Evolutionary conservation across 2,888 invertebrate genomes (phyloP).

Genomic region (Melinopterus prodromus): DNA sequence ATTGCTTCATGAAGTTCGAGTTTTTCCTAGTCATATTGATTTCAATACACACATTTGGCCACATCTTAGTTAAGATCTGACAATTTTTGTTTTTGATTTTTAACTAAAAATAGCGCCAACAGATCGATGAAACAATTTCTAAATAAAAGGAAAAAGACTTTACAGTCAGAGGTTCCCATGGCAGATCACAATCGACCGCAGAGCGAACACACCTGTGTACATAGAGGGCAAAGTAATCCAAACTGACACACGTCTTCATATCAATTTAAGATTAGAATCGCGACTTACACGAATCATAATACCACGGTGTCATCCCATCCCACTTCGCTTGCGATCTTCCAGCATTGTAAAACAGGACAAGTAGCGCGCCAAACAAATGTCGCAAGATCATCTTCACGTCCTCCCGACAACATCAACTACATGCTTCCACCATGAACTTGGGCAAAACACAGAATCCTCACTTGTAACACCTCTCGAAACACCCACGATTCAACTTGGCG

Average conservation of each 20-base stretch:
- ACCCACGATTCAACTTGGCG: neutral
- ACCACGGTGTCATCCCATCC: conserved; percentile 66
- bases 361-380: neutral
- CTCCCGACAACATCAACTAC: conserved; percentile 8
- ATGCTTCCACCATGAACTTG: neutral
- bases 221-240: neutral
- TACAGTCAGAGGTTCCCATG: neutral
- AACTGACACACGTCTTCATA: neutral
- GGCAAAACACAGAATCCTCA: neutral
- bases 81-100: too few species aligned
- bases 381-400: conserved; percentile 28
- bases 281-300: conserved; percentile 65
- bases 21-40: too few species aligned
- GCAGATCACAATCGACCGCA: neutral
- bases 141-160: too few species aligned
- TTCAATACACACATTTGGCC: too few species aligned
- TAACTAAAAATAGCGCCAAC: too few species aligned
- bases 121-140: too few species aligned
- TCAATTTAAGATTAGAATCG: neutral
- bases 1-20: too few species aligned
- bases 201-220: neutral
- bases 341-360: conserved; percentile 37
- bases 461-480: neutral
- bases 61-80: too few species aligned
- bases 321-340: conserved; percentile 49